Evolutionary conservation across 2,113 vertebrate species (phyloP).

Genomic region (Pelodiscus sinensis): DNA sequence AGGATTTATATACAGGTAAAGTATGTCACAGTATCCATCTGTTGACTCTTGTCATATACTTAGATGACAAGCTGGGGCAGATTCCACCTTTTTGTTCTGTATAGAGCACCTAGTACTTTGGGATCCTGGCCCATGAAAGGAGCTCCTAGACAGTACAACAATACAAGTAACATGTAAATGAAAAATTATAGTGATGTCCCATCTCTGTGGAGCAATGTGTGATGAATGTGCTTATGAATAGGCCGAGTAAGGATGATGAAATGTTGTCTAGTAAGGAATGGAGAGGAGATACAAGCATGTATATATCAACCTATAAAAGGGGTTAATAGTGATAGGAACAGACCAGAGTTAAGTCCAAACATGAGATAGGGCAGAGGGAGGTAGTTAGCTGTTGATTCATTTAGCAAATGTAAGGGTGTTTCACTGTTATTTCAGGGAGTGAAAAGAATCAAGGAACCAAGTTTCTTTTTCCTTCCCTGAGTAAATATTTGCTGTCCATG

Average conservation of each 20-base stretch:
- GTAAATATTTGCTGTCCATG: neutral
- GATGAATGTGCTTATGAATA: neutral
- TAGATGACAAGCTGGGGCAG: too few species aligned
- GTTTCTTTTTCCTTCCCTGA: neutral
- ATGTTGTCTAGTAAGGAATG: fast-evolving
- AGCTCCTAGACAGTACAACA: neutral
- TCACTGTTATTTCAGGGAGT: neutral
- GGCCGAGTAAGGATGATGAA: fast-evolving
- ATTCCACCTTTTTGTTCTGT: too few species aligned
- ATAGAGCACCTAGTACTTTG: neutral
- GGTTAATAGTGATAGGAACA: neutral
- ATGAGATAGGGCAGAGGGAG: neutral
- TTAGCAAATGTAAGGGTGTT: neutral
- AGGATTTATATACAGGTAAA: too few species aligned
- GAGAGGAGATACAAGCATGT: fast-evolving
- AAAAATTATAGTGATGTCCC: fast-evolving
- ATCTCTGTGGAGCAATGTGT: neutral
- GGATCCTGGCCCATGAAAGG: neutral
- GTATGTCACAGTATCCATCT: too few species aligned
- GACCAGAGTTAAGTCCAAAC: neutral
- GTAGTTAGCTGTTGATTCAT: fast-evolving
- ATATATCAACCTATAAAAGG: neutral
- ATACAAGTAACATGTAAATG: neutral
- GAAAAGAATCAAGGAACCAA: neutral
- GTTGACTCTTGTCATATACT: too few species aligned